These are phyloP conservation scores for Andricus grossulariae DNA, from an alignment of 1,140 invertebrate genomes.

Conservation along the genomic window DNA sequence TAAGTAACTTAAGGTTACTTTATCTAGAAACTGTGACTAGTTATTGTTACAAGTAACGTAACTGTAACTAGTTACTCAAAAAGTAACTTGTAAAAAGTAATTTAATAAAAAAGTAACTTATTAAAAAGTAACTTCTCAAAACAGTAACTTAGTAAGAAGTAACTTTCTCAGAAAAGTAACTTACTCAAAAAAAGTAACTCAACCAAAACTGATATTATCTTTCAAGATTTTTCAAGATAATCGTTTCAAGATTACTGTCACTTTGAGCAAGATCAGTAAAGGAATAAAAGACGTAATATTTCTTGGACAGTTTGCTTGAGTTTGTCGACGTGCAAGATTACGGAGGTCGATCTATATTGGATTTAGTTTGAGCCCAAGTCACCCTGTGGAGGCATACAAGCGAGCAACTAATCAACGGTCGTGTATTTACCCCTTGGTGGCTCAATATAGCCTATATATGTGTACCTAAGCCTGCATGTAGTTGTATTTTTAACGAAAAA, in stretches of 20 bases:
- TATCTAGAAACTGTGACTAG: no score
- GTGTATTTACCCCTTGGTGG: slow-evolving; percentile 59
- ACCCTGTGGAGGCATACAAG: slow-evolving; percentile 47
- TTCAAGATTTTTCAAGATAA: neutral
- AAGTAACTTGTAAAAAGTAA: no score
- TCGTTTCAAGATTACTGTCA: neutral
- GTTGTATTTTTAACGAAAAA: no score
- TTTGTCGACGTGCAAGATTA: slow-evolving; percentile 47
- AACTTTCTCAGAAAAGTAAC: no score
- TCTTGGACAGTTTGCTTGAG: slow-evolving; percentile 15
- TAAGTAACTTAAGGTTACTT: no score
- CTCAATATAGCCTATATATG: slow-evolving; percentile 41
- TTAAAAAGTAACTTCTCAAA: no score
- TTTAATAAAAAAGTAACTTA: no score
- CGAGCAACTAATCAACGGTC: slow-evolving; percentile 63
- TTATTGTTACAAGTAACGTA: no score
- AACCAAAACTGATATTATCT: no score
- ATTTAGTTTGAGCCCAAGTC: slow-evolving; percentile 53
- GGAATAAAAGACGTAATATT: slow-evolving; percentile 11
- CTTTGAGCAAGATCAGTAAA: neutral
- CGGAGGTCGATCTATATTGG: slow-evolving; percentile 51
- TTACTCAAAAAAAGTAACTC: no score
- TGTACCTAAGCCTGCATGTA: slow-evolving; percentile 35
- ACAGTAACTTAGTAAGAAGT: no score
- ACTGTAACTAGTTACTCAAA: no score